These are phyloP conservation scores for Microcebus tavaratra DNA, from an alignment of 2,113 vertebrate species.

Conservation along the genomic window DNA sequence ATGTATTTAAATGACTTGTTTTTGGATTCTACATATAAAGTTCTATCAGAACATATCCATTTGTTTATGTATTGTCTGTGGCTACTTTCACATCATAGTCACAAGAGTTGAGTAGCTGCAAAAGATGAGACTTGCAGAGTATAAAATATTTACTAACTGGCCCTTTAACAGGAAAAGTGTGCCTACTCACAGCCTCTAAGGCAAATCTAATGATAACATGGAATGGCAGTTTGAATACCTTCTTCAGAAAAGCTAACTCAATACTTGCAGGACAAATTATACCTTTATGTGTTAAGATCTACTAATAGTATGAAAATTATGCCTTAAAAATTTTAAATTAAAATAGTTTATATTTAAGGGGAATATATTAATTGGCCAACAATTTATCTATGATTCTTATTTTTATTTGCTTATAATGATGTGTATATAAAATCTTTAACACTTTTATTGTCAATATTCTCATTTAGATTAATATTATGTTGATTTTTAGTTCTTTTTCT, in stretches of 20 bases:
- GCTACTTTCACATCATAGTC: neutral
- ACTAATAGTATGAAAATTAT: slow-evolving; percentile 7
- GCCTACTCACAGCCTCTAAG: neutral
- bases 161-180: neutral
- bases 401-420: neutral
- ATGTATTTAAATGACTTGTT: neutral
- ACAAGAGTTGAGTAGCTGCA: neutral
- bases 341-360: neutral
- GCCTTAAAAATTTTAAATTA: neutral
- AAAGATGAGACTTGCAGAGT: neutral
- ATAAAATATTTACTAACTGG: neutral
- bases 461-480: neutral
- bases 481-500: slow-evolving; percentile 26
- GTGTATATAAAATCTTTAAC: neutral
- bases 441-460: neutral
- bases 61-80: neutral
- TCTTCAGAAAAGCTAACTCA: neutral
- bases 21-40: neutral
- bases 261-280: neutral
- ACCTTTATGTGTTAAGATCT: neutral
- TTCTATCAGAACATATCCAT: neutral
- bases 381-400: neutral
- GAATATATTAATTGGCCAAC: neutral
- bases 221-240: neutral
- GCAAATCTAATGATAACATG: neutral